Conservation (phyloP, 2,113 vertebrate species). For the Archilochus colubris region DNA sequence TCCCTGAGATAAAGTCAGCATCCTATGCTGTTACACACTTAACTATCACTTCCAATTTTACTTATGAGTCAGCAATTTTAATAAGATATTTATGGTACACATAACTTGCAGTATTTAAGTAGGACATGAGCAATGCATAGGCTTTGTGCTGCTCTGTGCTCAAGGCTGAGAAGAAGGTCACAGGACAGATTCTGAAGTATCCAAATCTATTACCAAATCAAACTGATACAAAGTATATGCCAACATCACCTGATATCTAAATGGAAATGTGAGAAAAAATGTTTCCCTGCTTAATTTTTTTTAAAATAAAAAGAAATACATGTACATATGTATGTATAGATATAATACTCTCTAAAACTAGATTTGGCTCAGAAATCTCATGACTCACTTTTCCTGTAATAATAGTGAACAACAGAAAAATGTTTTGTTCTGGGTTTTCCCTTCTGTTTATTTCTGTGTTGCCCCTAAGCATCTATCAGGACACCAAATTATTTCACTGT, state of each 20-base stretch:
- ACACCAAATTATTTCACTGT: constrained; percentile 49
- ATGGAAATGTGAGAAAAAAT: neutral
- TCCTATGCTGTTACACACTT: neutral
- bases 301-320: neutral
- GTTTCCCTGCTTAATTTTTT: neutral
- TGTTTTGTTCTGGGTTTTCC: constrained; percentile 28
- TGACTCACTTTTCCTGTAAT: neutral
- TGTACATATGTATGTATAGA: neutral
- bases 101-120: neutral
- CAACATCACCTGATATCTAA: neutral
- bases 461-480: constrained; percentile 43
- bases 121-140: neutral
- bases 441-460: constrained; percentile 41
- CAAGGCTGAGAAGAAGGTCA: neutral
- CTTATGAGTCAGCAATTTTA: neutral
- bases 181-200: neutral
- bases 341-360: neutral
- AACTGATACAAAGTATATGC: neutral
- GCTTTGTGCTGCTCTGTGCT: neutral
- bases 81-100: neutral
- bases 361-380: neutral
- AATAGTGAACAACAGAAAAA: neutral
- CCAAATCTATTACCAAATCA: neutral
- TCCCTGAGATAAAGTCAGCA: neutral
- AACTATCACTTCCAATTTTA: neutral